Percentiles rank a stretch among this genome's conserved stretches.
These are phyloP conservation scores for Ramazzottius varieornatus DNA, from an alignment of 2,888 invertebrate genomes.

Conservation along the genomic window DNA sequence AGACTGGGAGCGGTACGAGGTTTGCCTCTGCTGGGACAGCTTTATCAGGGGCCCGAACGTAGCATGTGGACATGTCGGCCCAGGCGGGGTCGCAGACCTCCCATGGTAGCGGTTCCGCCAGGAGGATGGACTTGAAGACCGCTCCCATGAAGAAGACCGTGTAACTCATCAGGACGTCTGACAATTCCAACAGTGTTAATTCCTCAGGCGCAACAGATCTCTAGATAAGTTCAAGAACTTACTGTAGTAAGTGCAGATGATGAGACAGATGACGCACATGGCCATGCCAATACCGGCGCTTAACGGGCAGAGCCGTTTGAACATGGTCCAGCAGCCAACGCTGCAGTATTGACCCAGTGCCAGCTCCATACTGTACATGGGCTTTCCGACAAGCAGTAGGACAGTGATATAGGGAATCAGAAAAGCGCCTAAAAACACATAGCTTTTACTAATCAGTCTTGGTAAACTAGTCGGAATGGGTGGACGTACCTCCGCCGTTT, in stretches of 20 bases:
- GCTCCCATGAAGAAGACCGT: not conserved
- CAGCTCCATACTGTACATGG: not conserved
- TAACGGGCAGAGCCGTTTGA: not conserved
- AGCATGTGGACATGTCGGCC: no score
- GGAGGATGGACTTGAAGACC: not conserved
- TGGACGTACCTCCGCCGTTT: slow-evolving; percentile 6
- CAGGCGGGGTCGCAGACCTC: not conserved
- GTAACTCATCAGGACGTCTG: not conserved
- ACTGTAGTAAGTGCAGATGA: not conserved
- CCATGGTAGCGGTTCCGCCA: not conserved
- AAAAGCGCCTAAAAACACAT: not conserved
- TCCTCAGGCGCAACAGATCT: not conserved
- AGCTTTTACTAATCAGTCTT: not conserved
- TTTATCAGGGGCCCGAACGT: no score
- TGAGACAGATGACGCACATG: not conserved
- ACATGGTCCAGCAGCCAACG: not conserved
- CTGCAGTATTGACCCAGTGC: not conserved
- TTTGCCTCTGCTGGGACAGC: no score
- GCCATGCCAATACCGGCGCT: not conserved
- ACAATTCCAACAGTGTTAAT: not conserved
- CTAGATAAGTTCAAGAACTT: not conserved
- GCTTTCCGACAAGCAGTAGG: not conserved
- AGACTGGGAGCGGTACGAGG: no score
- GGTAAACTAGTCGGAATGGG: not conserved
- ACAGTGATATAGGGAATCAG: not conserved